A percentile compares a stretch with the other conserved stretches of the same genome.
Evolutionary conservation across 2,113 vertebrate genomes (phyloP).

Genomic region (Glareola pratincola): DNA sequence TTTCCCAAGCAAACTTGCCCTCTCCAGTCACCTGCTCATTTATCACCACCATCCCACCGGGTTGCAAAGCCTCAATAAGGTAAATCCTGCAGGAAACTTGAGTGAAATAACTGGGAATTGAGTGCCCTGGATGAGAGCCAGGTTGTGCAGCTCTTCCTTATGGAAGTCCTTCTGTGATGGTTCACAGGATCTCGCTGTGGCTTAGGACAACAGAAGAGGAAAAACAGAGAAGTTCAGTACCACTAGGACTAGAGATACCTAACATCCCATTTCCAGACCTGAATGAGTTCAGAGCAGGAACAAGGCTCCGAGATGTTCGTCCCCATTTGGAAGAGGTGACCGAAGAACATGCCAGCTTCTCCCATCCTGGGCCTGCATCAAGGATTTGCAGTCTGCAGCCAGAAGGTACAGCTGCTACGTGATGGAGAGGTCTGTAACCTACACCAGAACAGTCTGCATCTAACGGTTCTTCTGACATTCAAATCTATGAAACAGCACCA

Average conservation of each 20-base stretch:
- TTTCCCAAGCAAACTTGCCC: background rate
- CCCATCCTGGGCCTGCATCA: background rate
- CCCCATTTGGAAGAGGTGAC: background rate
- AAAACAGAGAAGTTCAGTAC: background rate
- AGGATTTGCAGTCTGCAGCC: background rate
- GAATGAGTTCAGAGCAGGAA: background rate
- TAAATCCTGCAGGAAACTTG: background rate
- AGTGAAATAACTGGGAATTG: fast-evolving
- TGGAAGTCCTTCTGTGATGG: background rate
- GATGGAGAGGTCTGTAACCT: background rate
- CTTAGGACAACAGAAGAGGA: background rate
- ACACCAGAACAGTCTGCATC: no score
- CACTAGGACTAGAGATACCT: background rate
- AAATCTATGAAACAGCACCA: background rate
- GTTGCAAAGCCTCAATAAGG: background rate
- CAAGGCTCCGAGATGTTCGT: no score
- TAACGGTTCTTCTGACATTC: background rate
- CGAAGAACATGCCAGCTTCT: background rate
- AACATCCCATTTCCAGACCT: background rate
- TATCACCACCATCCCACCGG: background rate
- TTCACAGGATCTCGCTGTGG: background rate
- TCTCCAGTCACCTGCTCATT: background rate
- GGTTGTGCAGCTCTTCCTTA: background rate
- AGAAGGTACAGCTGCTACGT: background rate
- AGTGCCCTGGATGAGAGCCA: background rate